Conservation (phyloP, 2,888 invertebrate species). For the Xanthia togata region DNA sequence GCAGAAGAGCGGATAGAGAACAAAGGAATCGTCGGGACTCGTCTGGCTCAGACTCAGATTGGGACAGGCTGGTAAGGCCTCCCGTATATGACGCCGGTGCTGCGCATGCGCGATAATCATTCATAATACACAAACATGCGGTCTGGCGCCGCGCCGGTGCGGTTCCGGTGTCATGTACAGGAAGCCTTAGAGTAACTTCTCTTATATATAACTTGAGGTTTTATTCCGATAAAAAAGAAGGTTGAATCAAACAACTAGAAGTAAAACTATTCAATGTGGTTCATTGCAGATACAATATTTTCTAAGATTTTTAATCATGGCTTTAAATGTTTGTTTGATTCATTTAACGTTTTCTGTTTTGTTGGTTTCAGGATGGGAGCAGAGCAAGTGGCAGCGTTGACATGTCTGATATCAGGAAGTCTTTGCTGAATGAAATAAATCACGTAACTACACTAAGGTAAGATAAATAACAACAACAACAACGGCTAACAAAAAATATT, state of each 20-base stretch:
- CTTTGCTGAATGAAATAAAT: conserved; percentile 93
- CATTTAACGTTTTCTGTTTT: neutral
- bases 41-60: conserved; percentile 94
- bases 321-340: neutral
- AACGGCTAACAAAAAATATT: neutral
- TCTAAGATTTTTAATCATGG: too few relatives aligned
- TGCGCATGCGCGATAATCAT: too few relatives aligned
- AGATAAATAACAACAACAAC: neutral
- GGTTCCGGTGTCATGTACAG: too few relatives aligned
- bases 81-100: too few relatives aligned
- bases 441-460: conserved; percentile 88
- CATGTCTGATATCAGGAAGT: conserved; percentile 93
- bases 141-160: too few relatives aligned
- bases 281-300: too few relatives aligned
- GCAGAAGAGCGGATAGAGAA: conserved; percentile 92
- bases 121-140: too few relatives aligned
- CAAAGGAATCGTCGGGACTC: conserved; percentile 89
- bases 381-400: conserved; percentile 92
- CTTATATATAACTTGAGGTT: neutral
- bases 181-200: neutral
- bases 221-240: too few relatives aligned
- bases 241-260: too few relatives aligned
- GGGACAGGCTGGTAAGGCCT: conserved; percentile 91
- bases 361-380: conserved; percentile 91
- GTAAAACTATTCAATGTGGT: too few relatives aligned